phyloP scores from a whole-genome alignment of 2,888 invertebrate species.

The Apomyelois bistriatella region DNA sequence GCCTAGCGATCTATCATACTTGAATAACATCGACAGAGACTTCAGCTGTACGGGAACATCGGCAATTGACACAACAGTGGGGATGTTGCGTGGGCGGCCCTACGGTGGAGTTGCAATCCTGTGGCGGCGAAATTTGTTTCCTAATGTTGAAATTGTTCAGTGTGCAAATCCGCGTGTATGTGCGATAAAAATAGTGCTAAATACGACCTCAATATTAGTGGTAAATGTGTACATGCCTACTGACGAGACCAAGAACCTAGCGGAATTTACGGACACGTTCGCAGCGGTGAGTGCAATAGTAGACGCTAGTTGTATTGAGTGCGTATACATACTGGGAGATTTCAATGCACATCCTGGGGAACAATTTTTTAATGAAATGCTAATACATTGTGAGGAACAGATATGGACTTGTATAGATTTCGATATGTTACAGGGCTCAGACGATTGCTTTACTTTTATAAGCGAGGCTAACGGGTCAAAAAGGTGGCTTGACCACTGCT shows the following conservation, averaged over 20 bases:
- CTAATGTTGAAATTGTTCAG: conserved; percentile 1
- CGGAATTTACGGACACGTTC: neutral
- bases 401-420: too few relatives aligned
- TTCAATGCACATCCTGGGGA: neutral
- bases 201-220: neutral
- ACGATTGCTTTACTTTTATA: too few relatives aligned
- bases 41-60: too few relatives aligned
- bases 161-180: conserved; percentile 4
- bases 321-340: neutral
- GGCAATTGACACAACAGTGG: conserved; percentile 1
- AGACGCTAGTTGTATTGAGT: neutral
- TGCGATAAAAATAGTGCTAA: conserved; percentile 3
- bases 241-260: neutral
- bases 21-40: neutral
- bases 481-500: too few relatives aligned
- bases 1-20: neutral
- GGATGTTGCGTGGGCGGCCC: neutral
- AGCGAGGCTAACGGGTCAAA: too few relatives aligned
- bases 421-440: too few relatives aligned
- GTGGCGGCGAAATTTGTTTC: conserved; percentile 2
- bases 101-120: neutral
- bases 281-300: neutral
- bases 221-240: neutral
- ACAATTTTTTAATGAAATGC: neutral
- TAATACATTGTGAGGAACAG: too few relatives aligned